Evolutionary conservation across 2,888 invertebrate species (phyloP).

Genomic region (Drosophila koepferae): DNA sequence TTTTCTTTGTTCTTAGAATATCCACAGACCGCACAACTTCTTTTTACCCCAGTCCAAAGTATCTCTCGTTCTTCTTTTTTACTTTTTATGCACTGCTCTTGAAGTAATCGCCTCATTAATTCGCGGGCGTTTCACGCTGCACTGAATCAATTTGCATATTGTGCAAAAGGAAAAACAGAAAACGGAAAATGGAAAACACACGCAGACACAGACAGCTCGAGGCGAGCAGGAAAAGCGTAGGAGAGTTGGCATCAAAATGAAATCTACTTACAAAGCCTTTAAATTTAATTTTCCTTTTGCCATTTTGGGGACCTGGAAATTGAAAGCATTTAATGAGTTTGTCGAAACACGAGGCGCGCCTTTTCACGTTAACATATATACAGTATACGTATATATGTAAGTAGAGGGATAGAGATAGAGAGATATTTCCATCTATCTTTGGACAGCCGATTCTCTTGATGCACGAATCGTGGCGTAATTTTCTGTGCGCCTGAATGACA

Average conservation of each 20-base stretch:
- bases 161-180: conserved; percentile 60
- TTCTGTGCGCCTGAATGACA: conserved; percentile 58
- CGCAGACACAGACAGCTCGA: conserved; percentile 1
- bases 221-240: conserved; percentile 16
- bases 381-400: background rate
- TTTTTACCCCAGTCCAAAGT: conserved; percentile 18
- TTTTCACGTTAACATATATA: conserved; percentile 6
- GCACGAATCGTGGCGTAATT: conserved; percentile 56
- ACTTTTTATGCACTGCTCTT: conserved; percentile 49
- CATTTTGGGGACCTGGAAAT: conserved; percentile 47
- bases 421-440: conserved; percentile 29
- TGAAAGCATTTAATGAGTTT: conserved; percentile 74
- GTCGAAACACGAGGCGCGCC: conserved; percentile 55
- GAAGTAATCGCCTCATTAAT: conserved; percentile 82
- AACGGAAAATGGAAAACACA: conserved; percentile 35
- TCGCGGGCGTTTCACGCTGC: conserved; percentile 79
- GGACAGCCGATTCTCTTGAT: conserved; percentile 37
- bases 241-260: conserved; percentile 44
- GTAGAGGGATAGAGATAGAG: background rate
- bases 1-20: conserved; percentile 65
- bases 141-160: conserved; percentile 80
- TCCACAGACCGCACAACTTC: conserved; percentile 33
- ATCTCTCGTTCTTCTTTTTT: conserved; percentile 28
- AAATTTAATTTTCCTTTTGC: conserved; percentile 69
- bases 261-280: conserved; percentile 78